Percentiles rank a stretch among this genome's conserved stretches.
phyloP scores from a whole-genome alignment of 2,113 vertebrate genomes.

The Nesogale talazaci region DNA sequence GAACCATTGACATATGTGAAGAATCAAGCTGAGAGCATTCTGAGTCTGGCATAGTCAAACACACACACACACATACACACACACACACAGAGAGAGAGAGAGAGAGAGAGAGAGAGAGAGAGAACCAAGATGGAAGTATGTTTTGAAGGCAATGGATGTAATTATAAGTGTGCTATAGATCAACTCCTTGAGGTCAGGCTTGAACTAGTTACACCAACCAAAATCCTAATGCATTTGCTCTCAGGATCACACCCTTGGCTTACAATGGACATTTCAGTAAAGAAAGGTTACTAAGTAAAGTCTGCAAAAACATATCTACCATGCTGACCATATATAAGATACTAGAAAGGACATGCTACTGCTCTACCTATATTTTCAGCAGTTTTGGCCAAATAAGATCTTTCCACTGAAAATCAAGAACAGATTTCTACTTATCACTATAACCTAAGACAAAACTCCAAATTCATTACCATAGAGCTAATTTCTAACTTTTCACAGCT shows the following conservation, averaged over 20 bases:
- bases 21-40: constrained; percentile 7
- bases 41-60: background rate
- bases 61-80: too few species aligned
- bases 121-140: background rate
- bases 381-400: constrained; percentile 6
- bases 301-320: background rate
- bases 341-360: background rate
- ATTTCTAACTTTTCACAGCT: too few species aligned
- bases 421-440: too few species aligned
- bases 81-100: too few species aligned
- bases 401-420: constrained; percentile 26
- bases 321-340: background rate
- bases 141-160: background rate
- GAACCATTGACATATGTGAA: background rate
- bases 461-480: too few species aligned
- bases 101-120: background rate
- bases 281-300: background rate
- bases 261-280: background rate
- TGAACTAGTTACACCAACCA: background rate
- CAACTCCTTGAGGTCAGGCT: background rate
- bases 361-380: background rate
- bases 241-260: background rate
- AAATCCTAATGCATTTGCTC: background rate
- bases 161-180: background rate
- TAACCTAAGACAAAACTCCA: too few species aligned